These are phyloP conservation scores for Oscheius sp. DNA, from an alignment of 2,888 invertebrate genomes.

Conservation along the genomic window DNA sequence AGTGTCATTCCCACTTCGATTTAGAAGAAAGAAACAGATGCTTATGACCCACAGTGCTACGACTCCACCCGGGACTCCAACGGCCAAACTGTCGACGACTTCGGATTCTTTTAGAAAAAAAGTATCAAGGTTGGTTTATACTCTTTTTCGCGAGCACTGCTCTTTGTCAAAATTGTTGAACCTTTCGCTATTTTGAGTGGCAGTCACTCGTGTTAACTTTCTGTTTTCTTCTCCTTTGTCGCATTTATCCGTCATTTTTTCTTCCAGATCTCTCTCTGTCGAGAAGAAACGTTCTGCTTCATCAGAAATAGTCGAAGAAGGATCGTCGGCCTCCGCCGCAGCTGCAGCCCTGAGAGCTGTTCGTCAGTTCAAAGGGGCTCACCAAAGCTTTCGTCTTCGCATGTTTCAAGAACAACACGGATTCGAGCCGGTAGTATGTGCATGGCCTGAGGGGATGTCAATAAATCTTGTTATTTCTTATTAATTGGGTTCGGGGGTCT, in stretches of 20 bases:
- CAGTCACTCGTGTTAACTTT: background rate
- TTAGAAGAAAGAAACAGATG: slow-evolving; percentile 18
- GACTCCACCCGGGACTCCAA: slow-evolving; percentile 50
- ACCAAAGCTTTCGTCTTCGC: slow-evolving; percentile 64
- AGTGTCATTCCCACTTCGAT: background rate
- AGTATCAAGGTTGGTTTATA: slow-evolving; percentile 22
- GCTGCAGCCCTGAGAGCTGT: slow-evolving; percentile 30
- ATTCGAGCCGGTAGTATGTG: slow-evolving; percentile 50
- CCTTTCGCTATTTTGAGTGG: background rate
- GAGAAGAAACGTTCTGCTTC: slow-evolving; percentile 34
- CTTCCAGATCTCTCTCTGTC: slow-evolving; percentile 22
- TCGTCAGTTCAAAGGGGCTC: slow-evolving; percentile 59
- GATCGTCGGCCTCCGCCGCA: slow-evolving; percentile 35
- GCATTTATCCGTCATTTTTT: background rate
- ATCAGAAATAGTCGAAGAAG: slow-evolving; percentile 28
- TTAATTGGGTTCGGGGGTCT: background rate
- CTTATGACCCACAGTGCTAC: slow-evolving; percentile 31
- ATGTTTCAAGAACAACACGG: slow-evolving; percentile 64
- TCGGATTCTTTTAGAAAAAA: slow-evolving; percentile 46
- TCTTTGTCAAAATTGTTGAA: too few relatives aligned
- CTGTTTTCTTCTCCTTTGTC: background rate
- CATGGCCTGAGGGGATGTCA: background rate
- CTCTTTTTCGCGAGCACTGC: too few relatives aligned
- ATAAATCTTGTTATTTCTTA: background rate
- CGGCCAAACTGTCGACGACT: slow-evolving; percentile 34